Percentiles rank a stretch among this genome's conserved stretches.
Conservation (phyloP, 2,797 vertebrate species). For the Schizothorax lantsangensis region DNA sequence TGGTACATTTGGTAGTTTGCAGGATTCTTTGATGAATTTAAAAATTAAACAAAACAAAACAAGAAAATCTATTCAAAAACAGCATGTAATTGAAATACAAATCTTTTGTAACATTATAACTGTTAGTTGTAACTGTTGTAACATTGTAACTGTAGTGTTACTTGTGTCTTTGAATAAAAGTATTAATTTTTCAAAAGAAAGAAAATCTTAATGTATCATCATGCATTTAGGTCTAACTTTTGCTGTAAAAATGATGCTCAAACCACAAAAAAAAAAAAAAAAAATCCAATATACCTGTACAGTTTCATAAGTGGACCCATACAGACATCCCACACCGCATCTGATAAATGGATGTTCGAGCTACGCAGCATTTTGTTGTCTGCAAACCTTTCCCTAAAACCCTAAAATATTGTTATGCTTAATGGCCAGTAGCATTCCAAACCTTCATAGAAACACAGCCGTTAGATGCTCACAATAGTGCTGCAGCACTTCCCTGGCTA, state of each 20-base stretch:
- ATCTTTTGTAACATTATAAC: too few relatives aligned
- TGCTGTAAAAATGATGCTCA: not conserved
- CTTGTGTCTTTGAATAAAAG: not conserved
- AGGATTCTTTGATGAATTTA: not conserved
- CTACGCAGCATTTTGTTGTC: not conserved
- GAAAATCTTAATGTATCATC: not conserved
- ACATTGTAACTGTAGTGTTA: not conserved
- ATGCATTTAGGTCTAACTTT: not conserved
- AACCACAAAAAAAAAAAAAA: not conserved
- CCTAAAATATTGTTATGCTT: not conserved
- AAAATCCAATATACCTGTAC: too few relatives aligned
- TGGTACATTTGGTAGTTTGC: not conserved
- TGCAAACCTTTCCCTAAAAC: not conserved
- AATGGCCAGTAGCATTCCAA: not conserved
- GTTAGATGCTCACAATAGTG: not conserved
- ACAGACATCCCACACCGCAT: not conserved
- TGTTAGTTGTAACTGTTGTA: too few relatives aligned
- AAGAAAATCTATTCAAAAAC: not conserved
- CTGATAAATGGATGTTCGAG: conserved; percentile 1
- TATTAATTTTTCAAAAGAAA: not conserved
- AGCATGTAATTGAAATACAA: not conserved
- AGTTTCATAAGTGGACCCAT: too few relatives aligned
- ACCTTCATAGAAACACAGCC: not conserved
- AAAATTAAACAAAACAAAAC: not conserved
- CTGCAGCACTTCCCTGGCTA: not conserved